These are phyloP conservation scores for Papilio machaon DNA, from an alignment of 1,140 invertebrate genomes.

Conservation along the genomic window DNA sequence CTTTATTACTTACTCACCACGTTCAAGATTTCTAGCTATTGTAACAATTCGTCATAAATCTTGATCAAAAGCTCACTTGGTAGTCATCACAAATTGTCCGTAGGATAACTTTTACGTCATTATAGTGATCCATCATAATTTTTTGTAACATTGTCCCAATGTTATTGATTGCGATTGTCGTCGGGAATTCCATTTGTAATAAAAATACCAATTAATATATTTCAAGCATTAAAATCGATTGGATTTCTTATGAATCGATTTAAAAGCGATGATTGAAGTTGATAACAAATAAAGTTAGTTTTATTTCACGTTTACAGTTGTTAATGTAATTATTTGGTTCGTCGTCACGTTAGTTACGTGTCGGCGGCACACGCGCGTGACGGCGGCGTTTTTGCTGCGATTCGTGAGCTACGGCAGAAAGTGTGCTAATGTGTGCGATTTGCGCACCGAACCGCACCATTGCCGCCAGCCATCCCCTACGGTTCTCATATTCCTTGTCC, in stretches of 20 bases:
- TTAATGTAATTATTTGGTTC: slow-evolving; percentile 38
- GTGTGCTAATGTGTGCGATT: slow-evolving; percentile 73
- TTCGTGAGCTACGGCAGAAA: slow-evolving; percentile 66
- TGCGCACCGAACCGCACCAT: slow-evolving; percentile 60
- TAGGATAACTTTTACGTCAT: too few species aligned
- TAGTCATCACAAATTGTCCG: neutral
- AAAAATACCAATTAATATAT: neutral
- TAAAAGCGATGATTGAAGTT: neutral
- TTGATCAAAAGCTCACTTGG: neutral
- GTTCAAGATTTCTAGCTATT: neutral
- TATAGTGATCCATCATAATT: too few species aligned
- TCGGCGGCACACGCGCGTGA: slow-evolving; percentile 44
- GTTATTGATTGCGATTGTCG: neutral
- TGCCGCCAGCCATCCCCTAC: neutral
- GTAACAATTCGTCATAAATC: neutral
- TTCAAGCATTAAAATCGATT: neutral
- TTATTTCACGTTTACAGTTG: slow-evolving; percentile 23
- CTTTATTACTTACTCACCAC: neutral
- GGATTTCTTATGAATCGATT: neutral
- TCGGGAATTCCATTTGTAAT: neutral
- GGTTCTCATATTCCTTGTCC: neutral
- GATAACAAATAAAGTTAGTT: slow-evolving; percentile 21
- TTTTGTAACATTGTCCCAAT: neutral
- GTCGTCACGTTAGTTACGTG: slow-evolving; percentile 37
- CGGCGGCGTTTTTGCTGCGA: slow-evolving; percentile 70